Base-by-base conservation (phyloP, 2,113 vertebrate genomes). In the Amphilophus citrinellus region DNA sequence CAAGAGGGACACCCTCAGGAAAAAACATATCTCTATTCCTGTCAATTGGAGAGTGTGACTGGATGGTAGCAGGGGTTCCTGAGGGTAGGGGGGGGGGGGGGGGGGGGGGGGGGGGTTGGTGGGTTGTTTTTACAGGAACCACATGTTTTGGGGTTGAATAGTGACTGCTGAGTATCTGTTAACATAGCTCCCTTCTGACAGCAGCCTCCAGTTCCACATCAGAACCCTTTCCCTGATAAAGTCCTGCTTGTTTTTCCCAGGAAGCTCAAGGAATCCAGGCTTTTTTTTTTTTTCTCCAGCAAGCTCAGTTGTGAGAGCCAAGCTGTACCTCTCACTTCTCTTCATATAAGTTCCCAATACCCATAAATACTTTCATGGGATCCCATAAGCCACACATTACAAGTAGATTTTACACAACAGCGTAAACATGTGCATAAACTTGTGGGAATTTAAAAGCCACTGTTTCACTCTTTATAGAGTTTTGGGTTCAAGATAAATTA, bases 41-140 rank as follows among this genome's bases (percentile, higher is more conserved):
- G 89, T 77, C n/a, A 61, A 82, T 65, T 71, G 81, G 87, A 60
- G 80, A 87, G 83, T 88, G 90, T 88, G 91, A 82, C 87, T 90
- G 83, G 83, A 82, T 85, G 82, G 85, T 90, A 79, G 85, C 77
- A 76, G 58, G 88, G 77, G 76, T 84, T 89, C 78, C 77, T 77
- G 65, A 53, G 27, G 50, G 82, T 24, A 85, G 77, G 57, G n/a
- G 24, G 2, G 24, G 24, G 24, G 24, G 86, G 77, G 57, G n/a
- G 24, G 2, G 24, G 24, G 24, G 24, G 2, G 24, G 24, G 56
- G 35, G 44, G n/a, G 56, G 65, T 14, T 14, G 10, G 24, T 35
- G 89, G 80, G 87, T 80, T 93, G 87, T 95, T 93, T 93, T 94
- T 94, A 94, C 91, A 93, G 86, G 92, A 94, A 92, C 91, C 93